Evolutionary conservation across 2,888 invertebrate genomes (phyloP).

Genomic region (Conistra vaccinii): DNA sequence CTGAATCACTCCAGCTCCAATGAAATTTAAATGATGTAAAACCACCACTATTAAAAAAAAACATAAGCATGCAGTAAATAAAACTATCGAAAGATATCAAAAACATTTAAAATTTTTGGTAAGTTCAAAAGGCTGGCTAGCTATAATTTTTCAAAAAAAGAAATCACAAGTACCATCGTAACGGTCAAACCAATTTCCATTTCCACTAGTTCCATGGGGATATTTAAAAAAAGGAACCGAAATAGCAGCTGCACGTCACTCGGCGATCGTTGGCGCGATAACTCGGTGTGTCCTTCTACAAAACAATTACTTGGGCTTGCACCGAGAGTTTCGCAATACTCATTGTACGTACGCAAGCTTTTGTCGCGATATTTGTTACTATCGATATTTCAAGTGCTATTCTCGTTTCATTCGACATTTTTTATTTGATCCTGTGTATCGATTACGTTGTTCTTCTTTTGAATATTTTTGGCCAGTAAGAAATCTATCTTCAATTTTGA

Average conservation of each 20-base stretch:
- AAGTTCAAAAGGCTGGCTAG: background rate
- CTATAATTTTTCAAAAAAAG: background rate
- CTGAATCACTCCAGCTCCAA: background rate
- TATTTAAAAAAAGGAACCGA: conserved; percentile 80
- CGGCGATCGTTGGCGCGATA: conserved; percentile 82
- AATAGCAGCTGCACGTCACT: conserved; percentile 85
- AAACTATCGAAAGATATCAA: background rate
- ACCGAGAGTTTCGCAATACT: conserved; percentile 83
- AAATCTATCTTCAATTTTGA: background rate
- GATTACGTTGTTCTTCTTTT: conserved; percentile 53
- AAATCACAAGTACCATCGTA: conserved; percentile 30
- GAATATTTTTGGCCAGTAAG: conserved; percentile 6
- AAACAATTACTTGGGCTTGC: conserved; percentile 86
- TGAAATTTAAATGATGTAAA: background rate
- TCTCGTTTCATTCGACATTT: conserved; percentile 24
- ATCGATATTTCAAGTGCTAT: conserved; percentile 72
- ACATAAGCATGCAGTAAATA: rapidly evolving
- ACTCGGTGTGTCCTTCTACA: conserved; percentile 84
- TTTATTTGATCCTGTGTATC: conserved; percentile 61
- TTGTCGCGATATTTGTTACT: conserved; percentile 77
- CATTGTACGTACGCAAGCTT: conserved; percentile 76
- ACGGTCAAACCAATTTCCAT: conserved; percentile 67
- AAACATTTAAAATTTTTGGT: background rate
- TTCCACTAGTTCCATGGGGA: conserved; percentile 72
- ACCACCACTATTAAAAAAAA: background rate